Evolutionary conservation across 2,113 vertebrate species (phyloP).

Genomic region (Pseudolaguvia tuberculata): DNA sequence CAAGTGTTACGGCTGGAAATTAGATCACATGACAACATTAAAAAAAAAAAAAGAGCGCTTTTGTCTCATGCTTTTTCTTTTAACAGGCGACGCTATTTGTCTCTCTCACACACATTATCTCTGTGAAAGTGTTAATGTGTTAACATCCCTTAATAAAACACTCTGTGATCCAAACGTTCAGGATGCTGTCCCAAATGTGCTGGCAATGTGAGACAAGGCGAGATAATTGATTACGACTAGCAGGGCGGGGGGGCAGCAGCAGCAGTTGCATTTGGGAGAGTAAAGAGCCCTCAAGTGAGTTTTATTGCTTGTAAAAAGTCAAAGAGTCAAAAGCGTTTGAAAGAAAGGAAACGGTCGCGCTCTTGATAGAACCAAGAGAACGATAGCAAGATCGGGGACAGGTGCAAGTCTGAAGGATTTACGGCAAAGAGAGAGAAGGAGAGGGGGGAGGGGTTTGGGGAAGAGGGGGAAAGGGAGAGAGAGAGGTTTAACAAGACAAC

Average conservation of each 20-base stretch:
- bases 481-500: not conserved
- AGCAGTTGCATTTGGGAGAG: not conserved
- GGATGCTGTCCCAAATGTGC: not conserved
- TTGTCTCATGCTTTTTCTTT: not conserved
- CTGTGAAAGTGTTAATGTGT: not conserved
- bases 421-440: not conserved
- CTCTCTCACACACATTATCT: not conserved
- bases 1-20: not conserved
- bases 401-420: slow-evolving; percentile 17
- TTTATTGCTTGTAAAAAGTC: slow-evolving; percentile 21
- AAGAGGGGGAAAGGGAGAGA: too few species aligned
- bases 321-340: slow-evolving; percentile 12
- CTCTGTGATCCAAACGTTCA: not conserved
- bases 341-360: not conserved
- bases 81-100: slow-evolving; percentile 7
- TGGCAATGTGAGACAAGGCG: slow-evolving; percentile 38
- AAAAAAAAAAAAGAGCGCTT: too few species aligned
- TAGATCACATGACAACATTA: not conserved
- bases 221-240: not conserved
- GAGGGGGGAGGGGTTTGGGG: not conserved
- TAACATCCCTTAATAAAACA: not conserved
- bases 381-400: slow-evolving; percentile 11
- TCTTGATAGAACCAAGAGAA: not conserved
- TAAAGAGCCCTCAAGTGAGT: not conserved
- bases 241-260: not conserved